Base-by-base conservation (phyloP, 2,113 vertebrate species). In the Urocitellus parryii region DNA sequence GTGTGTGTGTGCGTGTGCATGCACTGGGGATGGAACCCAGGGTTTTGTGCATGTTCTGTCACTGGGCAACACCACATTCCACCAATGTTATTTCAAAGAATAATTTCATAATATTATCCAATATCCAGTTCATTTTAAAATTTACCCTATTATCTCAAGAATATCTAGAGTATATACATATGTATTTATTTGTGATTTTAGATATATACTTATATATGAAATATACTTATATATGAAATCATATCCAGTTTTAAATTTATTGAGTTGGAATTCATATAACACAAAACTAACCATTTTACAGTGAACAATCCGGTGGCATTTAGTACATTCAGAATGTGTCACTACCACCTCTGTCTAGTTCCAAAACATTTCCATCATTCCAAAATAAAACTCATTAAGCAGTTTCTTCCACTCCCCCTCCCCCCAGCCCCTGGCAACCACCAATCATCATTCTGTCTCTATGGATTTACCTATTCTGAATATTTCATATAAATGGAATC, bases 401-500 rank as follows among this genome's bases (percentile, higher is more conserved):
- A 96, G 32, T 92, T 95, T 92, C 74, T 93, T 74, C 65, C 32
- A 68, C 37, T 39, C 91, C 12, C 29, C 11, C 56, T 61, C 16
- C 32, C 27, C 70, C 9, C 29, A 53, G 51, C 29, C 93, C 88
- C 25, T 70, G 51, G 88, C 56, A 92, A 89, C 45, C 65, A 89
- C 45, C 72, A 78, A 89, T 79, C 65, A 79, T 51, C 53, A 51
- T 91, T 78, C 93, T 77, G 89, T 95, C 81, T 90, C 93, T 58
- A 70, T 90, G 93, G 61, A 85, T 90, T 84, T 92, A 65, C 95
- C 74, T 48, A 68, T 77, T 92, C 84, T 92, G 92, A 94, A 77
- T 88, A 88, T 73, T 83, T 92, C 65, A 68, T 89, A 84, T 63
- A 80, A 96, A 92, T 89, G 53, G 34, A 96, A 34, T 83, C 63